Percentiles rank a stretch among this genome's conserved stretches.
Evolutionary conservation across 2,113 vertebrate genomes (phyloP).

Genomic region (Pelecanus crispus): DNA sequence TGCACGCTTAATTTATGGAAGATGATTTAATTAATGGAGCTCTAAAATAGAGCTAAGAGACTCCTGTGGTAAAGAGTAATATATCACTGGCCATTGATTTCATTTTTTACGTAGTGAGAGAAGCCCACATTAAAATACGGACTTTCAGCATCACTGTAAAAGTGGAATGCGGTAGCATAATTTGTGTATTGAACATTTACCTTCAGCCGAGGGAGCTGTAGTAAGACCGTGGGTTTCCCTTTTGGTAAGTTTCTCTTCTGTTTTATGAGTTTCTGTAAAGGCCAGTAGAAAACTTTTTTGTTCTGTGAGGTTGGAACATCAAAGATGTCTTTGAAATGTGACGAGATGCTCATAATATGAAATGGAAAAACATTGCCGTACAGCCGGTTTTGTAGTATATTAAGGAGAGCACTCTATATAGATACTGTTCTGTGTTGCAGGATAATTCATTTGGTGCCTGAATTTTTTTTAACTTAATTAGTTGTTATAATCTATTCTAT

Average conservation of each 20-base stretch:
- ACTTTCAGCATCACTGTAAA: conserved; percentile 3
- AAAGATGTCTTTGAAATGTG: not conserved
- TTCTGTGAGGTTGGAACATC: not conserved
- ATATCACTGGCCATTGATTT: not conserved
- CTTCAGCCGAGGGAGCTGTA: not conserved
- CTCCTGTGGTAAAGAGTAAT: not conserved
- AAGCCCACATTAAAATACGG: not conserved
- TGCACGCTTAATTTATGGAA: not conserved
- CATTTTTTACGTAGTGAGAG: conserved; percentile 47
- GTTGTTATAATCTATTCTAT: conserved; percentile 32
- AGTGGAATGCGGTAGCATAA: not conserved
- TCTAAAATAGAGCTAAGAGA: not conserved
- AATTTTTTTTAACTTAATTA: conserved; percentile 54
- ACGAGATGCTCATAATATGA: not conserved
- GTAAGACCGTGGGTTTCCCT: not conserved
- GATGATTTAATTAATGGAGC: not conserved
- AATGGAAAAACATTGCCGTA: not conserved
- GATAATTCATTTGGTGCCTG: conserved; percentile 51
- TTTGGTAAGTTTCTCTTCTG: not conserved
- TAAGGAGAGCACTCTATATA: conserved; percentile 26
- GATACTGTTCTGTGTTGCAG: conserved; percentile 20
- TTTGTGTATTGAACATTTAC: not conserved
- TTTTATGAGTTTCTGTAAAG: not conserved
- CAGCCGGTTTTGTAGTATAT: conserved; percentile 30
- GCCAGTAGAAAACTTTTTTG: not conserved